Evolutionary conservation across 2,888 invertebrate species (phyloP), one percentile per base, ranked within the genome.

Genomic region (Laspeyria flexula): DNA sequence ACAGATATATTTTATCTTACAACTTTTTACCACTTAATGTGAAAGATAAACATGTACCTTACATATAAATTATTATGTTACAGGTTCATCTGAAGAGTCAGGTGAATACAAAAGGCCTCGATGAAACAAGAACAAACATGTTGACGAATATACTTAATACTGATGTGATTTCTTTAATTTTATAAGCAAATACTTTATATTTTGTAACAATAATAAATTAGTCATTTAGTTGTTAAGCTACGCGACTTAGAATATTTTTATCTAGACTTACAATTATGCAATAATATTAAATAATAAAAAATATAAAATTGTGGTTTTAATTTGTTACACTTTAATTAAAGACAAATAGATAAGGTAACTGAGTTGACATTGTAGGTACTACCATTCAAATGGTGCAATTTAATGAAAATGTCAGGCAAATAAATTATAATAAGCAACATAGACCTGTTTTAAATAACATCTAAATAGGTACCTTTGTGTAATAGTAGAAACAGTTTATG

Each of bases 31-130:
- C n/a, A n/a, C n/a, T n/a, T n/a, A n/a, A n/a, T n/a, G n/a, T n/a
- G n/a, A n/a, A n/a, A n/a, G n/a, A n/a, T n/a, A n/a, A n/a, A n/a
- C n/a, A n/a, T n/a, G n/a, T n/a, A n/a, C n/a, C n/a, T n/a, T n/a
- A n/a, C n/a, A n/a, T n/a, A n/a, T n/a, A n/a, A n/a, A n/a, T n/a
- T n/a, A n/a, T n/a, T n/a, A n/a, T 35, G 7, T 76, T 68, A 2
- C 83, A 91, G 92, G 88, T 54, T 91, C 91, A 59, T 92, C 91
- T 30, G 92, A 92, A 72, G 92, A 92, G 65, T 92, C 91, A 12
- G 82, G 84, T n/a, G 91, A 92, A 75, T 86, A 81, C 72, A 91
- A 89, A 65, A 81, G 89, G 71, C 90, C 90, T 11, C 88, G 90
- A 77, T 90, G 79, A 88, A 70, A 66, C 34, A 43, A 58, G 44